A percentile compares a stretch with the other conserved stretches of the same genome.
phyloP scores from a whole-genome alignment of 2,113 vertebrate genomes.

The Bambusicola thoracicus region DNA sequence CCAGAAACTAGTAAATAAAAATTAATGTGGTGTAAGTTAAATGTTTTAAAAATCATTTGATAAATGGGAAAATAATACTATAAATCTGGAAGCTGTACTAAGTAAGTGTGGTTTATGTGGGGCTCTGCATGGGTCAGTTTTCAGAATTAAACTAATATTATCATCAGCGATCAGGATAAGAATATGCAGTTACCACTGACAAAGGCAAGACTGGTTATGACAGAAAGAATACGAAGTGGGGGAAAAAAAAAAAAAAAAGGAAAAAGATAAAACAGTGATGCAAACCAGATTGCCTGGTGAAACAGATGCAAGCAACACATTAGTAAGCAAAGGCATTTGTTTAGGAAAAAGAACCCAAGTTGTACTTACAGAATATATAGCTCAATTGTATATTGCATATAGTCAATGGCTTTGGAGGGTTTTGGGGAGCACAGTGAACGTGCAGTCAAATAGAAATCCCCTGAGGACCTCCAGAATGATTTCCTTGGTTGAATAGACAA shows the following conservation, averaged over 20 bases:
- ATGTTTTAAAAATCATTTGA: background rate
- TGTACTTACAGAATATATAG: background rate
- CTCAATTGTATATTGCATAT: background rate
- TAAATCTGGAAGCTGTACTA: background rate
- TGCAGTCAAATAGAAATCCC: background rate
- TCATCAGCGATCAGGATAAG: background rate
- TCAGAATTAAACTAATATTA: background rate
- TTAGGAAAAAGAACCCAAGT: background rate
- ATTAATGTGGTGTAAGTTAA: background rate
- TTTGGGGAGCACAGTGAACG: background rate
- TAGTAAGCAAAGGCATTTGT: background rate
- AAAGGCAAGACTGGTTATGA: background rate
- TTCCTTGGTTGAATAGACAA: background rate
- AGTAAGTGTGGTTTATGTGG: background rate
- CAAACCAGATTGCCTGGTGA: conserved; percentile 36
- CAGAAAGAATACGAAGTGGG: background rate
- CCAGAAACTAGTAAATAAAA: background rate
- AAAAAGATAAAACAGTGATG: conserved; percentile 42
- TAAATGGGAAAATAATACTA: background rate
- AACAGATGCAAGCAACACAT: conserved; percentile 43
- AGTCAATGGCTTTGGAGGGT: background rate
- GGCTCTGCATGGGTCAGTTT: background rate
- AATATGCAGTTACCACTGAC: background rate
- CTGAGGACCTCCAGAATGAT: background rate
- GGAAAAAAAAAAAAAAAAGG: background rate